phyloP scores from a whole-genome alignment of 2,797 vertebrate species.

The Steatocranus sp. region DNA sequence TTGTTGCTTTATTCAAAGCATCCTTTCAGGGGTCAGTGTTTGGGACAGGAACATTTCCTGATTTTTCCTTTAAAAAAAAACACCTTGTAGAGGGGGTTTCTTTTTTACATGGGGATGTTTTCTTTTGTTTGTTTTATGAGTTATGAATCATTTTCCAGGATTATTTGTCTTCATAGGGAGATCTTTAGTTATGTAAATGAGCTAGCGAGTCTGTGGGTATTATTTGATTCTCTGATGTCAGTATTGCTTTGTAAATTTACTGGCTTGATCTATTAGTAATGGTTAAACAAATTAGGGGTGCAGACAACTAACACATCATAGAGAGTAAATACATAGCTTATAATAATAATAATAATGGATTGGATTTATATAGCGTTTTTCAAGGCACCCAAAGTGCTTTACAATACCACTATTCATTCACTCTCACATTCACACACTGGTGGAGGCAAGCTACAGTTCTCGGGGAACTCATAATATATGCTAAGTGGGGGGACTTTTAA shows the following conservation, averaged over 20 bases:
- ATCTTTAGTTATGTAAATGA: not conserved
- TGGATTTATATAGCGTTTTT: too few relatives aligned
- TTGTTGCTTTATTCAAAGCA: not conserved
- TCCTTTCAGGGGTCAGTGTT: not conserved
- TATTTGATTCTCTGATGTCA: not conserved
- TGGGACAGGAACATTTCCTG: not conserved
- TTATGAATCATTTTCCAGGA: not conserved
- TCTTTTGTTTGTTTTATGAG: not conserved
- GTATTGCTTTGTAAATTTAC: not conserved
- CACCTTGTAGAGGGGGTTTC: not conserved
- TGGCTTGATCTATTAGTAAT: not conserved
- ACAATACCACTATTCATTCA: too few relatives aligned
- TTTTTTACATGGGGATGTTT: not conserved
- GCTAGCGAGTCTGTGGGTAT: not conserved
- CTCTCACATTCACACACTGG: too few relatives aligned
- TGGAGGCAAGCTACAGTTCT: too few relatives aligned
- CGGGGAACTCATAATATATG: not conserved
- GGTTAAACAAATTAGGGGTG: not conserved
- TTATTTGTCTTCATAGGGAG: not conserved
- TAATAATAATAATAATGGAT: too few relatives aligned
- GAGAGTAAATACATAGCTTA: not conserved
- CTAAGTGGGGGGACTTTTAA: not conserved
- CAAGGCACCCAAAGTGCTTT: too few relatives aligned
- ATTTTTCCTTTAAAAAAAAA: fast-evolving
- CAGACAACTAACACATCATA: not conserved